phyloP scores from a whole-genome alignment of 2,888 invertebrate species.

The Parelbella ahira region DNA sequence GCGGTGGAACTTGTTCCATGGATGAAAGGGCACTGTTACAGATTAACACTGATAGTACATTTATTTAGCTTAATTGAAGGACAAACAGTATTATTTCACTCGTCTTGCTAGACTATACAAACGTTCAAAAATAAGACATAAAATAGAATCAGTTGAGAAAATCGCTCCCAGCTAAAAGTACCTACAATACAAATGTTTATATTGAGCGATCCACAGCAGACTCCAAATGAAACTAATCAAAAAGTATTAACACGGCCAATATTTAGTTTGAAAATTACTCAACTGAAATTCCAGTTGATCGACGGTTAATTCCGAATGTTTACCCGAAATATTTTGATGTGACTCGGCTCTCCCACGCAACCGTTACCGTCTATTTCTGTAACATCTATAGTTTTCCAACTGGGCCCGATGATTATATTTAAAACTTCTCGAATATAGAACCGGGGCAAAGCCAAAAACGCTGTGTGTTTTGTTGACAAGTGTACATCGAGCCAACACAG shows the following conservation, averaged over 20 bases:
- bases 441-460: slow-evolving; percentile 28
- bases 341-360: slow-evolving; percentile 54
- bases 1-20: slow-evolving; percentile 28
- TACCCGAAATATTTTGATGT: slow-evolving; percentile 61
- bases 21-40: slow-evolving; percentile 12
- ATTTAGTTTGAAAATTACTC: slow-evolving; percentile 31
- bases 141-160: not conserved
- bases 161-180: not conserved
- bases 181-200: not conserved
- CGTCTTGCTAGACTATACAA: not conserved
- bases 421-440: slow-evolving; percentile 22
- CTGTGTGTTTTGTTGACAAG: slow-evolving; percentile 27
- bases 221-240: not conserved
- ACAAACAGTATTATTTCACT: not conserved
- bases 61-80: slow-evolving; percentile 14
- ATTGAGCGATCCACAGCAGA: not conserved
- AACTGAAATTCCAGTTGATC: slow-evolving; percentile 31
- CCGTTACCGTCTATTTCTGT: slow-evolving; percentile 52
- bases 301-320: slow-evolving; percentile 52
- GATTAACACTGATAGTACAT: slow-evolving; percentile 9
- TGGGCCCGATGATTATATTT: slow-evolving; percentile 27
- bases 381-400: slow-evolving; percentile 31
- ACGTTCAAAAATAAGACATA: slow-evolving; percentile 8
- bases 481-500: slow-evolving; percentile 11
- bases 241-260: slow-evolving; percentile 28